phyloP scores from a whole-genome alignment of 2,113 vertebrate species.

The Elephas maximus region DNA sequence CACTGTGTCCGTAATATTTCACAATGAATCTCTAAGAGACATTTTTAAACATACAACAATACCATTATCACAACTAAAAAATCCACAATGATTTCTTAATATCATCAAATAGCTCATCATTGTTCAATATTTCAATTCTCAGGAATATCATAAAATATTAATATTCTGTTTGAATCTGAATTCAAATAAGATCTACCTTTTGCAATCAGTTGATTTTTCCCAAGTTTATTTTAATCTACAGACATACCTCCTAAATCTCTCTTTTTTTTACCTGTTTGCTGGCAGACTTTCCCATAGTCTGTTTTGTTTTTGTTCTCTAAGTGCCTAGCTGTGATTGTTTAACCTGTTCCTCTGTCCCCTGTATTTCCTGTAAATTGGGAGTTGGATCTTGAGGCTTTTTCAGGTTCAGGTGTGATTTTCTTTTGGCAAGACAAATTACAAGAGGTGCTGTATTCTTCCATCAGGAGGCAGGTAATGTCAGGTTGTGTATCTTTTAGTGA shows the following conservation, averaged over 20 bases:
- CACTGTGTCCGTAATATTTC: neutral
- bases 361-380: neutral
- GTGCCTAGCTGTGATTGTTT: too few relatives aligned
- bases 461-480: neutral
- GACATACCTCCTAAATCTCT: neutral
- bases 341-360: neutral
- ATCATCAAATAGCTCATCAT: neutral
- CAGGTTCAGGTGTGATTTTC: neutral
- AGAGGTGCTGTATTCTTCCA: neutral
- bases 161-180: neutral
- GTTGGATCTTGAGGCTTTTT: neutral
- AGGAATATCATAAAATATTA: slow-evolving; percentile 22
- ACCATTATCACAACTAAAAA: neutral
- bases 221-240: neutral
- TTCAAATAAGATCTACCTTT: neutral
- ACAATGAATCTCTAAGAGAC: neutral
- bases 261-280: neutral
- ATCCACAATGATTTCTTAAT: neutral
- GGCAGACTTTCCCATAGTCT: neutral
- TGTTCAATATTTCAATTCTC: neutral
- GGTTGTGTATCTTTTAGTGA: neutral
- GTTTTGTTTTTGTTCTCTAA: neutral
- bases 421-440: neutral
- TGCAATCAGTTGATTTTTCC: neutral
- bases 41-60: neutral